phyloP scores from a whole-genome alignment of 2,113 vertebrate genomes.

The Equus quagga region DNA sequence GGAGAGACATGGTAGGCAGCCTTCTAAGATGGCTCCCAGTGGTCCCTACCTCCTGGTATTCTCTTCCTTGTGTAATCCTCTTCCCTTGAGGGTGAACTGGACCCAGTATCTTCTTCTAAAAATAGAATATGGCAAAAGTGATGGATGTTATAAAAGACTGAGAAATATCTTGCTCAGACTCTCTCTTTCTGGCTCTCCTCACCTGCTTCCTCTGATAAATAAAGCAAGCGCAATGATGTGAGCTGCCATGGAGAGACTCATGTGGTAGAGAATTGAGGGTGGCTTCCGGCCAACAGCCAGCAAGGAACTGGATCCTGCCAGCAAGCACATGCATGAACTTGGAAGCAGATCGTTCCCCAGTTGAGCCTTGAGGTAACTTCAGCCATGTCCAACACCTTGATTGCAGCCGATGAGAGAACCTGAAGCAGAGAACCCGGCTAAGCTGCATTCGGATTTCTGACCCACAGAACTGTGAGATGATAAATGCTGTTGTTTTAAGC shows the following conservation, averaged over 20 bases:
- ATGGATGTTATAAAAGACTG: neutral
- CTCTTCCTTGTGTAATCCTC: neutral
- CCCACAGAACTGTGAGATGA: neutral
- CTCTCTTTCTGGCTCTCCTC: neutral
- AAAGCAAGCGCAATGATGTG: neutral
- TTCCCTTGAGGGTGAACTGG: neutral
- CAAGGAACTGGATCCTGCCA: neutral
- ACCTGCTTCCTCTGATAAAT: neutral
- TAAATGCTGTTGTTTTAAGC: neutral
- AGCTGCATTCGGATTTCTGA: neutral
- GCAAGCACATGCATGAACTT: neutral
- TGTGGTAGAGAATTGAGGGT: neutral
- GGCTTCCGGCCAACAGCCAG: neutral
- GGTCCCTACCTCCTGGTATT: neutral
- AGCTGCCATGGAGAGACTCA: neutral
- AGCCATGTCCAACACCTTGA: neutral
- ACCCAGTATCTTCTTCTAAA: neutral
- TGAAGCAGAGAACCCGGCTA: neutral
- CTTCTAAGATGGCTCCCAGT: neutral
- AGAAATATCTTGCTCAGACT: neutral
- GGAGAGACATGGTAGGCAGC: neutral
- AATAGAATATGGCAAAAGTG: neutral
- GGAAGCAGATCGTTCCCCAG: neutral
- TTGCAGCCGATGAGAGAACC: neutral
- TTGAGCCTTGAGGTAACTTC: neutral